These are phyloP conservation scores for Venustaconcha ellipsiformis DNA, from an alignment of 1,140 invertebrate species.

Conservation along the genomic window DNA sequence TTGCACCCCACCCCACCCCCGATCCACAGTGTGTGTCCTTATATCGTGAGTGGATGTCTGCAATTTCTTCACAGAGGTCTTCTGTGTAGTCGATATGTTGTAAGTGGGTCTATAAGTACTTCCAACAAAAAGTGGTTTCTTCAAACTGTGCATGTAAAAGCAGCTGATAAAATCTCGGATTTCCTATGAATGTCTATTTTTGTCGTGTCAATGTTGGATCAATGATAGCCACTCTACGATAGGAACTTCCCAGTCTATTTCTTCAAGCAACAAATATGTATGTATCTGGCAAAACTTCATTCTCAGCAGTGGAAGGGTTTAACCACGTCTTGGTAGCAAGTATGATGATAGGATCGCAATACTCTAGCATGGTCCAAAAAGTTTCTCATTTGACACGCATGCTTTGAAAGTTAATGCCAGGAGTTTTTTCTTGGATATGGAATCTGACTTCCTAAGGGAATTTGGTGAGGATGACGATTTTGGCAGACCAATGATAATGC, in stretches of 20 bases:
- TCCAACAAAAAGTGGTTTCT: conserved; percentile 3
- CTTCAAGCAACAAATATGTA: conserved; percentile 1
- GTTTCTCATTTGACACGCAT: conserved; percentile 4
- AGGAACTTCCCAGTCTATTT: background rate
- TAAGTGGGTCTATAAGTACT: conserved; percentile 1
- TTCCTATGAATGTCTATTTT: background rate
- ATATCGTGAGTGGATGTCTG: background rate
- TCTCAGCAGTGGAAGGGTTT: conserved; percentile 1
- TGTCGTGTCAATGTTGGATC: conserved; percentile 1
- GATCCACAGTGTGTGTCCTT: background rate
- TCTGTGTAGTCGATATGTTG: background rate
- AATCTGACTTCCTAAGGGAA: background rate
- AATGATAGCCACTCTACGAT: conserved; percentile 2
- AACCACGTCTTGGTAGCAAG: conserved; percentile 5
- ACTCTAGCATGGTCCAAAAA: background rate
- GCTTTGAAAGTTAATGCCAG: conserved; percentile 11
- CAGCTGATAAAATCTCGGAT: background rate
- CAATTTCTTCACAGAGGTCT: background rate
- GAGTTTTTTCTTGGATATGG: conserved; percentile 5
- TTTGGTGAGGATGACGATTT: conserved; percentile 1
- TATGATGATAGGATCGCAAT: background rate
- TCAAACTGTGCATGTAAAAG: background rate
- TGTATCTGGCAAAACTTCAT: conserved; percentile 2
- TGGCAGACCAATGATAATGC: background rate
- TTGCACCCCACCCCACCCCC: background rate